Conservation (phyloP, 2,113 vertebrate genomes). For the Neofelis nebulosa region DNA sequence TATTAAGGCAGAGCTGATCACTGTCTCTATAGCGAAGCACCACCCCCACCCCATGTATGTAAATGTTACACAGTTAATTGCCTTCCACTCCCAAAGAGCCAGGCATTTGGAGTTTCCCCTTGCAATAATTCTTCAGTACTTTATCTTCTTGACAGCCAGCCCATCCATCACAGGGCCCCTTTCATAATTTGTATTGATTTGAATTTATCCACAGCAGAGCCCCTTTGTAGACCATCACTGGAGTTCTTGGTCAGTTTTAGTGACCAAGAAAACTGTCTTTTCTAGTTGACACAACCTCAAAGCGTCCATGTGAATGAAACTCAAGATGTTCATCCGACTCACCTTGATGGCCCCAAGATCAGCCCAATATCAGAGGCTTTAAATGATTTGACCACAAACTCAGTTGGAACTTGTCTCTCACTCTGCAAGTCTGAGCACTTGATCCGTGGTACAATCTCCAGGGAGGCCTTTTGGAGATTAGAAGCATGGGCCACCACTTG, state of each 20-base stretch:
- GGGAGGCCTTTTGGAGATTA: neutral
- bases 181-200: conserved; percentile 72
- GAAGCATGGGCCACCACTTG: neutral
- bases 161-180: conserved; percentile 24
- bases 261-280: conserved; percentile 40
- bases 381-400: neutral
- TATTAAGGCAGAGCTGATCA: conserved; percentile 38
- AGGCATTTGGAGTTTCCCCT: neutral
- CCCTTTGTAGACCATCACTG: conserved; percentile 56
- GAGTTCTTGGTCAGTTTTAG: conserved; percentile 40
- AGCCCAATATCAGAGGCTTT: neutral
- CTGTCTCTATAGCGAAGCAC: neutral
- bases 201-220: conserved; percentile 41
- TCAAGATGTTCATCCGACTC: neutral
- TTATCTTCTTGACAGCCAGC: conserved; percentile 62
- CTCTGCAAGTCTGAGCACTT: neutral
- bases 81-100: conserved; percentile 27
- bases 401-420: neutral
- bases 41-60: neutral
- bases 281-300: conserved; percentile 27
- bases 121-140: neutral
- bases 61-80: conserved; percentile 55
- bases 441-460: neutral
- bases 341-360: neutral
- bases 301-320: conserved; percentile 19